A percentile compares a stretch with the other conserved stretches of the same genome.
phyloP scores from a whole-genome alignment of 2,888 invertebrate genomes.

The Heliconius erato region DNA sequence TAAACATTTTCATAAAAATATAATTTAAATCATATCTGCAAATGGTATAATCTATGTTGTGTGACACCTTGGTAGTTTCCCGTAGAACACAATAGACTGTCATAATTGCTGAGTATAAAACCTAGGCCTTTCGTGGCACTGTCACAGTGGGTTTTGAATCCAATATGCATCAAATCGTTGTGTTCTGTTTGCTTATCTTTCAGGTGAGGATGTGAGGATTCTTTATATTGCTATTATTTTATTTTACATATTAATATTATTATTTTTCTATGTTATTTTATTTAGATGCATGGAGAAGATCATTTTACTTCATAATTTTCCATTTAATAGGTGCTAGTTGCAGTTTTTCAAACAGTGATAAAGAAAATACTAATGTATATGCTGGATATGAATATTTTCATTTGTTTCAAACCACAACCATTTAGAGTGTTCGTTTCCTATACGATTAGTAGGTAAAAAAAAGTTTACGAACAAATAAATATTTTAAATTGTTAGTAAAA shows the following conservation, averaged over 20 bases:
- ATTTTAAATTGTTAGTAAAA: too few species aligned
- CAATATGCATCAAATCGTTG: slow-evolving; percentile 63
- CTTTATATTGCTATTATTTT: slow-evolving; percentile 18
- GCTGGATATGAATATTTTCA: too few species aligned
- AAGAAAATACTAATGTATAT: too few species aligned
- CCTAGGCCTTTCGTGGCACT: slow-evolving; percentile 50
- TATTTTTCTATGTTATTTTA: background rate
- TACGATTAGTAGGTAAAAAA: too few species aligned
- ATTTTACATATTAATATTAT: background rate
- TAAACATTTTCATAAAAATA: background rate
- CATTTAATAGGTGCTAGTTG: too few species aligned
- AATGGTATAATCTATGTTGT: slow-evolving; percentile 12
- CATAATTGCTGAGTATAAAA: slow-evolving; percentile 66
- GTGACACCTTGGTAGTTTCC: slow-evolving; percentile 71
- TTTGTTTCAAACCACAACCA: background rate
- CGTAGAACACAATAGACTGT: slow-evolving; percentile 67
- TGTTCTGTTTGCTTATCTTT: slow-evolving; percentile 59
- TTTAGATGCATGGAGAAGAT: background rate
- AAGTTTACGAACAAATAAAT: too few species aligned
- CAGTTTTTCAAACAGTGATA: too few species aligned
- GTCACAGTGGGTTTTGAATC: slow-evolving; percentile 51
- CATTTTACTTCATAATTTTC: background rate
- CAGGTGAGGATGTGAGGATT: slow-evolving; percentile 66
- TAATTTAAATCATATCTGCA: background rate
- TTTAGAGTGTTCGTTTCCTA: background rate